Percentiles rank a stretch among this genome's conserved stretches.
phyloP scores from a whole-genome alignment of 1,140 invertebrate species.

The Drosophila gunungcola region DNA sequence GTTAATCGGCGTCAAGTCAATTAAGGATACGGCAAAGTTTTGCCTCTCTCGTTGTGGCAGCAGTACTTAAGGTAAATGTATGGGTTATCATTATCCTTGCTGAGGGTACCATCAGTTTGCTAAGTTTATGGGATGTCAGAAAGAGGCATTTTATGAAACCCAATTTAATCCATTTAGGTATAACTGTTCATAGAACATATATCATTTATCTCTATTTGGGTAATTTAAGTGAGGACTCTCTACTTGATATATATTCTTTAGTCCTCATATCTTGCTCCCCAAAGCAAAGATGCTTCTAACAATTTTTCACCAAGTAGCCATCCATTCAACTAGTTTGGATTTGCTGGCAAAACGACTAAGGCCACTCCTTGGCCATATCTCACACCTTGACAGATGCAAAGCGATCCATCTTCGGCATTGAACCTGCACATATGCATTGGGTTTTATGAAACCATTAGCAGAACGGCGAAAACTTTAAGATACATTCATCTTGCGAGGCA shows the following conservation, averaged over 20 bases:
- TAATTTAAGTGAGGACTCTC: background rate
- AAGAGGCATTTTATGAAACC: no score
- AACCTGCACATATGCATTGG: conserved; percentile 36
- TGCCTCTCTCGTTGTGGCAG: conserved; percentile 19
- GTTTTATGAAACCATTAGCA: conserved; percentile 55
- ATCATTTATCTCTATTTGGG: background rate
- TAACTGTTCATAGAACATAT: no score
- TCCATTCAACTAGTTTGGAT: conserved; percentile 16
- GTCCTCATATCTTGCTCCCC: background rate
- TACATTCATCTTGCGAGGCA: conserved; percentile 46
- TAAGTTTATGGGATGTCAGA: no score
- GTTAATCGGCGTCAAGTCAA: conserved; percentile 73
- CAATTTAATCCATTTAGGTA: no score
- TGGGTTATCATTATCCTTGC: background rate
- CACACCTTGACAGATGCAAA: conserved; percentile 55
- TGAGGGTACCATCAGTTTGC: background rate
- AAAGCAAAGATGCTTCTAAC: background rate
- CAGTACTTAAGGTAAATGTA: background rate
- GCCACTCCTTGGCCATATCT: conserved; percentile 33
- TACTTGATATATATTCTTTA: background rate
- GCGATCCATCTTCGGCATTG: conserved; percentile 51
- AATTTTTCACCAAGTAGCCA: background rate
- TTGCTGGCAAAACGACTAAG: conserved; percentile 9
- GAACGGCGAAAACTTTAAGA: conserved; percentile 52
- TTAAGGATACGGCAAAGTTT: conserved; percentile 65